Evolutionary conservation across 2,113 vertebrate species (phyloP), one percentile per base, ranked within the genome.

Genomic region (Merops nubicus): DNA sequence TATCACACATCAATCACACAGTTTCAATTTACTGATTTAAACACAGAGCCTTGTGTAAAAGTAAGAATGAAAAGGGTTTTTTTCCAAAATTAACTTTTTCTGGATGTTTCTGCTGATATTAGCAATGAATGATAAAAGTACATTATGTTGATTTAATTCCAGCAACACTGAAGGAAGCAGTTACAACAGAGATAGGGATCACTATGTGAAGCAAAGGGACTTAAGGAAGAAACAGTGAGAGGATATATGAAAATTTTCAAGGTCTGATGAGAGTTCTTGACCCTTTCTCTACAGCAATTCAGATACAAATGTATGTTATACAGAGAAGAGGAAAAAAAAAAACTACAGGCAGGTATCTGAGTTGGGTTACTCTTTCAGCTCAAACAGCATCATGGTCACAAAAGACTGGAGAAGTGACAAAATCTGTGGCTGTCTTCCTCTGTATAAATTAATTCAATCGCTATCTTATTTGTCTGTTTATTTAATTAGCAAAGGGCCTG

Each of bases 271-370:
- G 16, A 64, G 7, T 43, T 89, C 17, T 43, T 89, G 11, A 34
- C 2, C 3, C 1, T 43, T 72, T 64, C 23, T n/a, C 6, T 56
- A 6, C 18, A 51, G 22, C 8, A 59, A 38, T 56, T 65, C 19
- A 56, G n/a, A 40, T 22, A 47, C 2, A 80, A 63, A 45, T 13
- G 0, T 25, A 7, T 53, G 19, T 53, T 45, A 16, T 17, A 31
- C 4, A 25, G 1, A 59, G 11, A 69, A 80, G 17, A 2, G 4
- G 17, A 2, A 3, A 5, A 7, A 25, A 67, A 33, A 26, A 47
- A 0, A 5, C 36, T 76, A 5, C 22, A 78, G 13, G 6, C 19
- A 43, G 5, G 1, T 45, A 4, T 38, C 36, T 54, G 3, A 19
- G 25, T 0, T 42, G 53, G 33, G 9, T 6, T 76, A 9, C 8